Conservation (phyloP, 2,113 vertebrate genomes). For the Hylia prasina region DNA sequence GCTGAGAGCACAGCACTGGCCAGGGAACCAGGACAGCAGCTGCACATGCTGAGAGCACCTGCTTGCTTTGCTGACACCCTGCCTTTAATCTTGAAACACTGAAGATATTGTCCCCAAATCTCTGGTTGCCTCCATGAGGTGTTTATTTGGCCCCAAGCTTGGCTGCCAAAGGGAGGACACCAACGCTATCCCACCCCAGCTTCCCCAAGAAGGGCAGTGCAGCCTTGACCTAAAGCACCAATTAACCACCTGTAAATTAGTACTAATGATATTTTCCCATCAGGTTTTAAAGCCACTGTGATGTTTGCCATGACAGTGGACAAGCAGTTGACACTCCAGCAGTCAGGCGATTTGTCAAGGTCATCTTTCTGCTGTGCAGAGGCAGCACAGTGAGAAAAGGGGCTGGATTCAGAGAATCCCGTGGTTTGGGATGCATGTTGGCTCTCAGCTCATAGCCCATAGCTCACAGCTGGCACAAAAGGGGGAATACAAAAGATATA, state of each 20-base stretch:
- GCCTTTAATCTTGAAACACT: not conserved
- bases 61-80: not conserved
- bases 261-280: not conserved
- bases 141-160: not conserved
- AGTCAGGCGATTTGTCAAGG: accelerated
- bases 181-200: not conserved
- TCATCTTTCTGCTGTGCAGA: not conserved
- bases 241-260: not conserved
- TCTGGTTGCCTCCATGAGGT: not conserved
- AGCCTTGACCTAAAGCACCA: not conserved
- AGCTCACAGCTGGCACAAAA: not conserved
- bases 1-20: not conserved
- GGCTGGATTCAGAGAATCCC: not conserved
- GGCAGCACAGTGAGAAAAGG: not conserved
- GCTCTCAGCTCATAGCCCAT: not conserved
- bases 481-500: accelerated
- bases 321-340: no score
- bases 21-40: not conserved
- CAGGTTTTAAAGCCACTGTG: not conserved
- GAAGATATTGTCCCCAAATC: not conserved
- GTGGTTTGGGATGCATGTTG: not conserved
- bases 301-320: not conserved
- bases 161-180: not conserved
- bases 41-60: not conserved
- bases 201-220: not conserved